phyloP scores from a whole-genome alignment of 2,888 invertebrate species.

The Eristalinus aeneus region DNA sequence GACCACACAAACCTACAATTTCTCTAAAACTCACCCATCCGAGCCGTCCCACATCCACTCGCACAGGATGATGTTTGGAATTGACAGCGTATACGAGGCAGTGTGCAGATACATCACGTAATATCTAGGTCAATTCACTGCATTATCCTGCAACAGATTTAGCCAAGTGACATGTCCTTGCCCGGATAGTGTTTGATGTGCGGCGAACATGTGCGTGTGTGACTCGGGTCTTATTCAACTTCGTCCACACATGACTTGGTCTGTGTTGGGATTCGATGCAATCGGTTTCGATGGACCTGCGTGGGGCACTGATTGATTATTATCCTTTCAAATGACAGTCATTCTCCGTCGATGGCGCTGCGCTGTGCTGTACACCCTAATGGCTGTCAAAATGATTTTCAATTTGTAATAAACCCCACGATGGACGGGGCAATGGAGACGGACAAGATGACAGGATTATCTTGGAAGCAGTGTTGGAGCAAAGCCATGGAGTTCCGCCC shows the following conservation, averaged over 20 bases:
- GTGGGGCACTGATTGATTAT: slow-evolving; percentile 65
- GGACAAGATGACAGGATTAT: slow-evolving; percentile 21
- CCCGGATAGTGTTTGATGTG: slow-evolving; percentile 41
- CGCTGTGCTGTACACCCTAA: slow-evolving; percentile 22
- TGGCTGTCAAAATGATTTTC: slow-evolving; percentile 56
- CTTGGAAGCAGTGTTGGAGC: slow-evolving; percentile 12
- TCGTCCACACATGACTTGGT: not conserved
- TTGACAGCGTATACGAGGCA: not conserved
- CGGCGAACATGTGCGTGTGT: slow-evolving; percentile 44
- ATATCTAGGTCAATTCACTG: slow-evolving; percentile 39
- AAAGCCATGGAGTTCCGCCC: slow-evolving; percentile 2
- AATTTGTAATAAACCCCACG: slow-evolving; percentile 42
- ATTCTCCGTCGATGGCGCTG: not conserved
- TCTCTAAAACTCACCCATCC: not conserved
- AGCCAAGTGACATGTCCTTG: slow-evolving; percentile 55
- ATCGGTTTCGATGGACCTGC: slow-evolving; percentile 51
- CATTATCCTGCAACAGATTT: slow-evolving; percentile 34
- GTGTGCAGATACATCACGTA: slow-evolving; percentile 1
- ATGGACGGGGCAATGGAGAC: slow-evolving; percentile 1
- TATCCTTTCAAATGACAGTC: slow-evolving; percentile 52
- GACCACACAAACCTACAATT: slow-evolving; percentile 18
- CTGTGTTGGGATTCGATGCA: slow-evolving; percentile 40
- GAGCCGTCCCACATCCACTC: not conserved
- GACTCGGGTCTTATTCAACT: not conserved
- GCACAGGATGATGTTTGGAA: not conserved